phyloP scores from a whole-genome alignment of 2,113 vertebrate genomes.

The Pluvianellus socialis region DNA sequence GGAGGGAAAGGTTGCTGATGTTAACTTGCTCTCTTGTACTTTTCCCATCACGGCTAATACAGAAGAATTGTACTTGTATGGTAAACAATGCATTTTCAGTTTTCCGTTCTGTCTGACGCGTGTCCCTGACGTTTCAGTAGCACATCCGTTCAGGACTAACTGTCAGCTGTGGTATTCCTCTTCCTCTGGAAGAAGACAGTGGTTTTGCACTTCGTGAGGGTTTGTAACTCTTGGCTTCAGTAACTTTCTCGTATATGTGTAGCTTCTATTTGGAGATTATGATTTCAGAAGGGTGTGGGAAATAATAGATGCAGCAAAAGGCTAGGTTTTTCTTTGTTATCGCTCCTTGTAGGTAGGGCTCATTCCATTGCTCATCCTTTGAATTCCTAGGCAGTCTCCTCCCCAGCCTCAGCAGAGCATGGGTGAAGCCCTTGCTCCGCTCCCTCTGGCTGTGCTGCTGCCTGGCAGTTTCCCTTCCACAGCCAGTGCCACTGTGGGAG shows the following conservation, averaged over 20 bases:
- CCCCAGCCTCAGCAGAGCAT: not conserved
- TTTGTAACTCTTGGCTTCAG: not conserved
- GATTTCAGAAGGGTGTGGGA: not conserved
- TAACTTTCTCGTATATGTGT: not conserved
- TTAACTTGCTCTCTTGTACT: not conserved
- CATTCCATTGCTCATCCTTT: not conserved
- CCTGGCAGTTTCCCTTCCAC: not conserved
- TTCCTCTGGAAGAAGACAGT: not conserved
- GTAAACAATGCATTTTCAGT: not conserved
- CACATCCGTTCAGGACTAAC: not conserved
- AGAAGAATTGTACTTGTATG: not conserved
- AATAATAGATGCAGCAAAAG: not conserved
- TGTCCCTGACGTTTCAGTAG: not conserved
- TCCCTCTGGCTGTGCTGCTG: not conserved
- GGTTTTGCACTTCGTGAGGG: not conserved
- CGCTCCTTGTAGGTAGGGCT: not conserved
- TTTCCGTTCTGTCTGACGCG: not conserved
- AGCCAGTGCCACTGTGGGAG: rapidly evolving
- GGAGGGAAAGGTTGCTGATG: not conserved
- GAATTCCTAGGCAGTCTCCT: not conserved
- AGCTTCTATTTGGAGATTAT: not conserved
- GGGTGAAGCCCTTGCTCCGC: rapidly evolving
- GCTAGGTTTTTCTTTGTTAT: not conserved
- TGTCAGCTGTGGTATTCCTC: not conserved
- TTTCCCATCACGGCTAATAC: not conserved